Conservation (phyloP, 2,797 vertebrate species). For the Gadopsis marmoratus region DNA sequence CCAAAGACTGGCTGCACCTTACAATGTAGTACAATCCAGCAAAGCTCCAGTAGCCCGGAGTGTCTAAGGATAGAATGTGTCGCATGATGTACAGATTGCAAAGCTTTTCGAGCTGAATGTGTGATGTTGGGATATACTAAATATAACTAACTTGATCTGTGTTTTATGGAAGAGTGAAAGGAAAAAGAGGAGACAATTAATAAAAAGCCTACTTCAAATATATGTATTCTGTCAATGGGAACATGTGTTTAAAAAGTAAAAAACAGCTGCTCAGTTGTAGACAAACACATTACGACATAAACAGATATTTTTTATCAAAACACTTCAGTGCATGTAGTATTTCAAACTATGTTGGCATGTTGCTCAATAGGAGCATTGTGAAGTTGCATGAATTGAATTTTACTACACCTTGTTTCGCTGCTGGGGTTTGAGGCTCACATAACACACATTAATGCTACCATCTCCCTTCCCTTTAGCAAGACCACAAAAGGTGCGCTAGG, state of each 20-base stretch:
- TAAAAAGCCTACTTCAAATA: background rate
- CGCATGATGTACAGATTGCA: background rate
- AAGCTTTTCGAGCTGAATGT: background rate
- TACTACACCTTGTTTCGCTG: background rate
- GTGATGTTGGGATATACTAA: background rate
- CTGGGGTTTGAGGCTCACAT: background rate
- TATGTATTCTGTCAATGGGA: background rate
- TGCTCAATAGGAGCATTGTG: background rate
- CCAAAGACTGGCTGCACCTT: background rate
- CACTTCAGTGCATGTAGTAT: background rate
- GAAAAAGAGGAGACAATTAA: background rate
- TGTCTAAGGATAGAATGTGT: background rate
- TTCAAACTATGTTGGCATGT: background rate
- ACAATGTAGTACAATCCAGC: background rate
- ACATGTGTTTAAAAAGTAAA: background rate
- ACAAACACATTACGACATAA: background rate
- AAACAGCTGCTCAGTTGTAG: background rate
- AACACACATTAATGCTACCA: background rate
- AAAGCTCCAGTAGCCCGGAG: background rate
- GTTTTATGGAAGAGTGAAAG: background rate
- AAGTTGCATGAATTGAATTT: background rate
- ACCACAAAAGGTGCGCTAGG: background rate
- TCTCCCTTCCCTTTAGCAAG: constrained; percentile 2
- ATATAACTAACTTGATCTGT: background rate
- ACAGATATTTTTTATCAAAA: background rate